Percentiles rank a stretch among this genome's conserved stretches.
These are phyloP conservation scores for Pampusana beccarii DNA, from an alignment of 2,113 vertebrate species.

Conservation along the genomic window DNA sequence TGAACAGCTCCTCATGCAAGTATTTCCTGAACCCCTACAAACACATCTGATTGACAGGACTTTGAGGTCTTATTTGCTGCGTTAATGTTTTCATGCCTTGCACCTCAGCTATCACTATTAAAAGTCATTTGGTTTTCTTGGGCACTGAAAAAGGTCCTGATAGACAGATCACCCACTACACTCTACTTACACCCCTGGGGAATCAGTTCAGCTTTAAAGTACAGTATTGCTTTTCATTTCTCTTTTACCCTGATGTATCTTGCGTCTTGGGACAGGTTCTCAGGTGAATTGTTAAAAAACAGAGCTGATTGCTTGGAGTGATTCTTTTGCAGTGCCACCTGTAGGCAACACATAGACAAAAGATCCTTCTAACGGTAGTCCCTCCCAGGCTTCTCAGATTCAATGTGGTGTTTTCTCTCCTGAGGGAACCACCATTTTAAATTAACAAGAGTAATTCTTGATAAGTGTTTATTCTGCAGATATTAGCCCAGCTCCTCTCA, in stretches of 20 bases:
- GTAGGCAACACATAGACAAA: not conserved
- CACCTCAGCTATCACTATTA: not conserved
- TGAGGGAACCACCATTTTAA: not conserved
- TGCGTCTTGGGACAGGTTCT: not conserved
- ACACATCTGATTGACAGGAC: not conserved
- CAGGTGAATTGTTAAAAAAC: not conserved
- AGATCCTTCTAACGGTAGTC: not conserved
- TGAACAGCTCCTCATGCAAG: not conserved
- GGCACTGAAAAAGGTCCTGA: not conserved
- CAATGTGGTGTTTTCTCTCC: not conserved
- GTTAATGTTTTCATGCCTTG: not conserved
- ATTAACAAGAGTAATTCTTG: conserved; percentile 21
- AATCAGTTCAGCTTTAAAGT: not conserved
- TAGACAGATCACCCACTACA: not conserved
- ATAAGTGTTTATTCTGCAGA: conserved; percentile 28
- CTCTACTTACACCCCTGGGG: not conserved
- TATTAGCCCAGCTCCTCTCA: not conserved
- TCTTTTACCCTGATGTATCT: not conserved
- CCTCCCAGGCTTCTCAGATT: not conserved
- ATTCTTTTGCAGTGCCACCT: not conserved
- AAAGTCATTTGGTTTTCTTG: not conserved
- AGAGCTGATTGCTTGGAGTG: not conserved
- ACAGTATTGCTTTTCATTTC: not conserved
- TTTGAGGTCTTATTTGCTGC: not conserved
- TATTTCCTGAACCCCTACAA: not conserved